Conservation (phyloP, 2,797 vertebrate species). For the Macropodus opercularis region DNA sequence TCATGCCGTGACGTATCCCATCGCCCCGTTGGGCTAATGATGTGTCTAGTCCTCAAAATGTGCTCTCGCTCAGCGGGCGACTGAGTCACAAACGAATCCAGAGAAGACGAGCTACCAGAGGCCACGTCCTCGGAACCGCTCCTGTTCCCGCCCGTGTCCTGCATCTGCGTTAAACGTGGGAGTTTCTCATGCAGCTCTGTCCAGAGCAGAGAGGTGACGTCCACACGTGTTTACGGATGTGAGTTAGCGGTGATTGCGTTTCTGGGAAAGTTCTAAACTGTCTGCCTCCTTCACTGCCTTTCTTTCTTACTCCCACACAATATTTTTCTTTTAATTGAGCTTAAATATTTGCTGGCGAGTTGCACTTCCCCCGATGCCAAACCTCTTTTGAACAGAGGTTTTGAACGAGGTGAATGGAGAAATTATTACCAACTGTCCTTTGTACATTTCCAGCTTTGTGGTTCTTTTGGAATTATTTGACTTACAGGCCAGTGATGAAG, state of each 20-base stretch:
- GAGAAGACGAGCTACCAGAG: slow-evolving; percentile 36
- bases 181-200: slow-evolving; percentile 14
- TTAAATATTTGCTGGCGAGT: slow-evolving; percentile 18
- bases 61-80: slow-evolving; percentile 29
- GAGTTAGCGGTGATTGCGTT: slow-evolving; percentile 24
- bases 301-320: slow-evolving; percentile 4
- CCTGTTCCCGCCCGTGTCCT: slow-evolving; percentile 14
- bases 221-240: slow-evolving; percentile 41
- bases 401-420: neutral
- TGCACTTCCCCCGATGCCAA: neutral
- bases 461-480: neutral
- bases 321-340: slow-evolving; percentile 24
- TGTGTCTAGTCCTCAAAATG: slow-evolving; percentile 39
- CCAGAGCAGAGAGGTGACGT: slow-evolving; percentile 22
- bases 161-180: slow-evolving; percentile 38
- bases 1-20: slow-evolving; percentile 42
- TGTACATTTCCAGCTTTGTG: neutral
- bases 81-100: slow-evolving; percentile 51
- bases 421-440: neutral
- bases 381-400: neutral
- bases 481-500: too few relatives aligned
- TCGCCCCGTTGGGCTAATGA: slow-evolving; percentile 52
- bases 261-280: slow-evolving; percentile 24
- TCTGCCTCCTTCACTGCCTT: slow-evolving; percentile 13
- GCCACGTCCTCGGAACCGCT: slow-evolving; percentile 38